Percentiles rank a stretch among this genome's conserved stretches.
phyloP scores from a whole-genome alignment of 1,140 invertebrate species.

The Trichonephila clavipes region DNA sequence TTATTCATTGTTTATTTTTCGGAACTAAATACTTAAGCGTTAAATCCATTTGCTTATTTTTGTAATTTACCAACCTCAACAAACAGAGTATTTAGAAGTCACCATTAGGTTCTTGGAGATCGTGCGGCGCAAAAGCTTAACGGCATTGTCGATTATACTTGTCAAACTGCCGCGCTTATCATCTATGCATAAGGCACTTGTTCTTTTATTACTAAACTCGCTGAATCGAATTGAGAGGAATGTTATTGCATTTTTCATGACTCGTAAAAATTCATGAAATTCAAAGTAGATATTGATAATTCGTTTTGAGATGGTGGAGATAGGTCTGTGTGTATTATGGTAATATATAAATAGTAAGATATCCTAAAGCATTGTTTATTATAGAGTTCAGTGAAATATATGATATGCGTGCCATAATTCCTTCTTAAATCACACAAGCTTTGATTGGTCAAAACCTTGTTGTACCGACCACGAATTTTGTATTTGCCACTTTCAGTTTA shows the following conservation, averaged over 20 bases:
- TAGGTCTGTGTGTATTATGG: neutral
- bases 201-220: neutral
- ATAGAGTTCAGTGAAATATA: neutral
- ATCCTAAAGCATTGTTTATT: neutral
- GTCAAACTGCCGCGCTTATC: neutral
- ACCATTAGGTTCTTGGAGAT: constrained; percentile 4
- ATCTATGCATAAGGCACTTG: constrained; percentile 21
- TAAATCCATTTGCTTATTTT: constrained; percentile 49
- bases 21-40: constrained; percentile 54
- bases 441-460: constrained; percentile 29
- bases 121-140: neutral
- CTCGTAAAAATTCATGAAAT: constrained; percentile 46
- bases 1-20: constrained; percentile 60
- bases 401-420: neutral
- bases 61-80: constrained; percentile 21
- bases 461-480: constrained; percentile 26
- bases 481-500: neutral
- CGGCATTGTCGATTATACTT: neutral
- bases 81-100: neutral
- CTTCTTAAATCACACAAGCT: neutral
- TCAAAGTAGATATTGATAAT: neutral
- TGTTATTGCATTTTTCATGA: constrained; percentile 6
- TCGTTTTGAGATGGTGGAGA: neutral
- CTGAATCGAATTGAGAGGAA: neutral
- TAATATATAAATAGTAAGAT: neutral